Evolutionary conservation across 2,888 invertebrate genomes (phyloP), one percentile per base, ranked within the genome.

Genomic region (Gandaritis pyraliata): DNA sequence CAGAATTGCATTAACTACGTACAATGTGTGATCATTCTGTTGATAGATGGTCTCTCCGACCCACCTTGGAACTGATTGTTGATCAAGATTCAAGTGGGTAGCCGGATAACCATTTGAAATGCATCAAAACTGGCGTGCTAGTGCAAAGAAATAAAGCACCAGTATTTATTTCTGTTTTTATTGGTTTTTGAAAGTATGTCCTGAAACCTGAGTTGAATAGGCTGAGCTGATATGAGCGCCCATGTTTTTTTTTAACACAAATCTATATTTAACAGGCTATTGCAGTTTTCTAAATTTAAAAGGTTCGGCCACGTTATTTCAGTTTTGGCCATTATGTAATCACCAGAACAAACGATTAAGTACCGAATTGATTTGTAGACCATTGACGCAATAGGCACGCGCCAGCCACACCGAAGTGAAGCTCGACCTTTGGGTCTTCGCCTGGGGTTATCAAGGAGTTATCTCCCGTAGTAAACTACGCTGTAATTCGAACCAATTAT

Each of bases 401-500:
- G 60, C 57, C 57, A 49, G 39, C 59, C 64, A 39, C 49, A 56
- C 33, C 41, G 57, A 39, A 39, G n/a, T 49, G 50, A 23, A 53
- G 48, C 36, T 60, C 47, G 51, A 46, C 50, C 58, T 30, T 50
- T 46, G 13, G 41, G 16, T 57, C 30, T 18, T 7, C 54, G 62
- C 61, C 61, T 64, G 56, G 56, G 73, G 74, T 78, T 76, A 76
- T 76, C 73, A 30, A 18, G 0, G 16, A 43, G 64, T 68, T 71
- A 69, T 71, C 68, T 50, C 51, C 7, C 45, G 56, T 79, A 78
- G 77, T 79, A 78, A 74, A 77, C 73, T 76, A 75, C 66, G 61
- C 53, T 70, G 49, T 57, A 50, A 11, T 38, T 39, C 54, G 55
- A 38, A 16, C 15, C 55, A 52, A 59, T 64, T 57, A 58, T 18